Evolutionary conservation across 2,113 vertebrate species (phyloP), one percentile per base, ranked within the genome.

Genomic region (Martes martes): DNA sequence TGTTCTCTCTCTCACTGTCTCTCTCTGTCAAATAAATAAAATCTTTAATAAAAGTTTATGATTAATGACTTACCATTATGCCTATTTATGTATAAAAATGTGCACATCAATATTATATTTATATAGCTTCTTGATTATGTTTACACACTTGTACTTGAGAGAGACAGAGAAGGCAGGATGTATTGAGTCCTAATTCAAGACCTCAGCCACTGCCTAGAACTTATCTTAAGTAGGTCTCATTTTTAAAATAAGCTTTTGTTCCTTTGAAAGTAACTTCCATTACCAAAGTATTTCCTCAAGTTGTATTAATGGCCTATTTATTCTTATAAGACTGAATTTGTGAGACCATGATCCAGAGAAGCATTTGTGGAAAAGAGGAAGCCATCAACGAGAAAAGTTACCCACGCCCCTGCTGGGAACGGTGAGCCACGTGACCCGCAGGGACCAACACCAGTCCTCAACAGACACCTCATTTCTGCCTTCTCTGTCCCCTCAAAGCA

Each of bases 361-460:
- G 19, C 18, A 11, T 24, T 14, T 33, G 57, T 2, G 31, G 14
- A 3, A 63, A 57, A 19, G 4, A 26, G 0, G 63, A 31, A 18
- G 11, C 6, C 55, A 6, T 21, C 6, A 16, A 0, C 1, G 31
- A 47, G 42, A 19, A 5, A 0, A 6, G 13, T 6, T 1, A 8
- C 0, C 1, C 2, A 4, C 11, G 11, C 28, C 24, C 7, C 52
- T 69, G 42, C 28, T 13, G 10, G 71, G 21, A 19, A 14, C 0
- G 0, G 11, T 10, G 9, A 16, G 24, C 31, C 59, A 0, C 0
- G 1, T 0, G 28, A 6, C 45, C 0, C 1, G 21, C 23, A 1
- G 2, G 23, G 33, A 21, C 73, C 19, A 0, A 2, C 73, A 4
- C 1, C 7, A 1, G 11, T 19, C 31, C 13, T 26, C 39, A 7